Base-by-base conservation (phyloP, 2,888 invertebrate genomes). In the Choreutis nemorana region DNA sequence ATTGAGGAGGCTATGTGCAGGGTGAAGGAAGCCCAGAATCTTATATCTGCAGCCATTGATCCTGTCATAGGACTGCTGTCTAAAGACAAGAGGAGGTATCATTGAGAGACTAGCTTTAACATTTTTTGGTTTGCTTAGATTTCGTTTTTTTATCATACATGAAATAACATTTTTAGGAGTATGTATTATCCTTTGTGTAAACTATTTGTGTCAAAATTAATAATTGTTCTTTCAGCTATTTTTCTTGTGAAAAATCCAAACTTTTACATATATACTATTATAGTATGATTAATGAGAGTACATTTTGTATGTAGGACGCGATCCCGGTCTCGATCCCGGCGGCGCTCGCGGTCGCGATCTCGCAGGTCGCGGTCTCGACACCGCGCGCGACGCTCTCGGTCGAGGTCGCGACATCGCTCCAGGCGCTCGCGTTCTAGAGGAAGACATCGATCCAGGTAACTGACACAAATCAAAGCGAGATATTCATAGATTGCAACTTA, bases 1-100 rank as follows among this genome's bases (percentile, higher is more conserved):
- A 95, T 97, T 31, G 96, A 97, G 62, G 96, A 96, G 62, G 97
- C 96, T 1, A 96, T 99, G 95, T 91, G 94, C 25, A 83, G 96
- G 37, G 95, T 97, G 0, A 95, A 95, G 57, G 97, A 97, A 70
- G 96, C 96, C 0, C 96, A 97, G 65, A 93, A 91, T 58, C 83
- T 96, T 50, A 94, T 97, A 39, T 92, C 94, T 1, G 96, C 95
- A 5, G 93, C 94, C 8, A 94, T 96, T 38, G 95, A 94, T 71
- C 93, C 93, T 0, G 91, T 93, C 31, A 92, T 93, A 46, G 92
- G 92, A 4, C 85, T 92, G 73, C 65, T 93, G 13, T 90, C 91
- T 1, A 92, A 93, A 60, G 92, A 93, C 46, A 91, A 93, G 54
- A 81, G 91, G 31, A 86, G 87, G 80, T 79, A 48, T 30, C 10